Evolutionary conservation across 2,888 invertebrate genomes (phyloP), one percentile per base, ranked within the genome.

Genomic region (Pemphredon lugubris): DNA sequence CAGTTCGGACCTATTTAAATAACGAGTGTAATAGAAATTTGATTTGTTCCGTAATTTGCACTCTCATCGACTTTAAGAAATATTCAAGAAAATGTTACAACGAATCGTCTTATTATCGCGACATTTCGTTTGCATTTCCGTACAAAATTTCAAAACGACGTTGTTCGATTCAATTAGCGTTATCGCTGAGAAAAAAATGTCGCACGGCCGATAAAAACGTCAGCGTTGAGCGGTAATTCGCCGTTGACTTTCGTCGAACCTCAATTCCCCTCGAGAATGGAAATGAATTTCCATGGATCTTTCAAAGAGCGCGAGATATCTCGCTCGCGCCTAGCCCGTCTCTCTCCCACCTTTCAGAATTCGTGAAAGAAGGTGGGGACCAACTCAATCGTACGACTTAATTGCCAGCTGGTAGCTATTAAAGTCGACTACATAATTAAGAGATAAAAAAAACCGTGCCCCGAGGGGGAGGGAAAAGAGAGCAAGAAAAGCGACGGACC

Each of bases 231-330:
- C 37, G 37, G 39, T 55, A 57, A 59, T 72, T 70, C 64, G 55
- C 64, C 14, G 37, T 34, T 13, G 45, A 59, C 57, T 45, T 73
- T 71, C 53, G 51, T 44, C 30, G n/a, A 34, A 47, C 16, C 57
- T 73, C 72, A 66, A 73, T 73, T 66, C 73, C 66, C 73, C 72
- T 73, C 65, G 73, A 73, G 73, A 45, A 72, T 73, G 72, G 48
- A 73, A 72, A 73, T 71, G 65, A 54, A 72, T 65, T 65, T 45
- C 3, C 42, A n/a, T 7, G 11, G 16, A 6, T 50, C 18, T 14
- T 39, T 32, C 16, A 32, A 9, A 32, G 34, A 30, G 50, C 34
- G 30, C 42, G 21, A 11, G n/a, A 9, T 11, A 21, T 47, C 18
- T 40, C 40, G 18, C 18, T 40, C 9, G 14, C 40, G 16, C 7